These are phyloP conservation scores for Perodicticus potto DNA, from an alignment of 2,797 vertebrate genomes.

Conservation along the genomic window DNA sequence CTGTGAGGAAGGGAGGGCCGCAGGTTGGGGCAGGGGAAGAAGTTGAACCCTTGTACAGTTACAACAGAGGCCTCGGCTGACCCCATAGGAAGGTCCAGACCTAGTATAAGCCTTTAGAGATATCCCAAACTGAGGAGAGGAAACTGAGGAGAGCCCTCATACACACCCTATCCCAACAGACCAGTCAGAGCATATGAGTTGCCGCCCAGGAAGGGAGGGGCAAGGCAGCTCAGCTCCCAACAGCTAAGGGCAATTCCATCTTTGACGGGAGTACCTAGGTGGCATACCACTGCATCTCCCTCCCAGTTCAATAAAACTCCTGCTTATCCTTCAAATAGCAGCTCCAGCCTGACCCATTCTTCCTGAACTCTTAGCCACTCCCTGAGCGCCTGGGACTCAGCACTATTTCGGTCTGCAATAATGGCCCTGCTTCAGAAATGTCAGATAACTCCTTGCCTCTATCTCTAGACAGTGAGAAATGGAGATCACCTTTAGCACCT, in stretches of 20 bases:
- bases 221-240: neutral
- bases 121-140: neutral
- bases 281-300: too few species aligned
- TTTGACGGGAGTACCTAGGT: neutral
- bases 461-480: neutral
- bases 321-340: neutral
- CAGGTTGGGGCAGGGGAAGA: neutral
- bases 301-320: neutral
- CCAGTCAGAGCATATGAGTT: neutral
- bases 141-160: neutral
- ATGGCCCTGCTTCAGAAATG: neutral
- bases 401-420: neutral
- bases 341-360: neutral
- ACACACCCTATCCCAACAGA: neutral
- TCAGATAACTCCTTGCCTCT: neutral
- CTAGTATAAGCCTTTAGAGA: neutral
- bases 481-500: neutral
- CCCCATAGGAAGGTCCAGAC: slow-evolving; percentile 32
- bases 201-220: neutral
- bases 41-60: neutral
- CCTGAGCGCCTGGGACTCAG: neutral
- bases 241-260: neutral
- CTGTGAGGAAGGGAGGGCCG: neutral
- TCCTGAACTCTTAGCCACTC: neutral
- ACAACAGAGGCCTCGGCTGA: neutral